Conservation (phyloP, 2,888 invertebrate species). For the Pollenia angustigena region DNA sequence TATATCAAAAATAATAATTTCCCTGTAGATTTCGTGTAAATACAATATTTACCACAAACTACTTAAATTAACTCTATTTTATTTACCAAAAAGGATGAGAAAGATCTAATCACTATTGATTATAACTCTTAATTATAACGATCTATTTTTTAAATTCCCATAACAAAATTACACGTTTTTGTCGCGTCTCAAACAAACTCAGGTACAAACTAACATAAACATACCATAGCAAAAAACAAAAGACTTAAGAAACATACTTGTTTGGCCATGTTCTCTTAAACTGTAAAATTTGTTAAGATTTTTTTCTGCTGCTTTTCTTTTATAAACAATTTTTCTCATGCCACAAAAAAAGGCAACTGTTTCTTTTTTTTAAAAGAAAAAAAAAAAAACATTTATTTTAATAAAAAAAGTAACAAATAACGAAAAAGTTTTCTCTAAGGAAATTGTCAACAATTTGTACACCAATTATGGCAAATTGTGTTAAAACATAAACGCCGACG, state of each 20-base stretch:
- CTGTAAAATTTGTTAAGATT: slow-evolving; percentile 41
- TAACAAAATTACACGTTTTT: slow-evolving; percentile 20
- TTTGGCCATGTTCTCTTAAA: slow-evolving; percentile 19
- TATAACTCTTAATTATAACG: slow-evolving; percentile 43
- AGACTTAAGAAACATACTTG: slow-evolving; percentile 49
- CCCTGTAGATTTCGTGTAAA: neutral
- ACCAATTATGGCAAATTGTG: slow-evolving; percentile 74
- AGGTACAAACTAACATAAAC: neutral
- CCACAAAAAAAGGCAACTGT: slow-evolving; percentile 30
- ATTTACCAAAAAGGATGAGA: neutral
- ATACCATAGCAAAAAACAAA: slow-evolving; percentile 13
- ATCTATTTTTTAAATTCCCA: slow-evolving; percentile 43
- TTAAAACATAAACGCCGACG: slow-evolving; percentile 72
- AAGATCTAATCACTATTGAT: slow-evolving; percentile 23
- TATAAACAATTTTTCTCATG: slow-evolving; percentile 52
- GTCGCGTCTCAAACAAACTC: neutral
- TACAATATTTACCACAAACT: neutral
- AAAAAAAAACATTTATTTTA: slow-evolving; percentile 6
- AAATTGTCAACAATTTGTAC: slow-evolving; percentile 73
- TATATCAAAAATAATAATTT: neutral
- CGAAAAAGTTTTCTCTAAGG: slow-evolving; percentile 64
- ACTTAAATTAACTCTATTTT: neutral
- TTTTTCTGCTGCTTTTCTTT: slow-evolving; percentile 16
- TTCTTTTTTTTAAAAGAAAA: slow-evolving; percentile 3
- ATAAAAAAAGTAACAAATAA: slow-evolving; percentile 9